Percentiles rank a stretch among this genome's conserved stretches.
phyloP scores from a whole-genome alignment of 2,113 vertebrate species.

The Phalacrocorax brasilianus region DNA sequence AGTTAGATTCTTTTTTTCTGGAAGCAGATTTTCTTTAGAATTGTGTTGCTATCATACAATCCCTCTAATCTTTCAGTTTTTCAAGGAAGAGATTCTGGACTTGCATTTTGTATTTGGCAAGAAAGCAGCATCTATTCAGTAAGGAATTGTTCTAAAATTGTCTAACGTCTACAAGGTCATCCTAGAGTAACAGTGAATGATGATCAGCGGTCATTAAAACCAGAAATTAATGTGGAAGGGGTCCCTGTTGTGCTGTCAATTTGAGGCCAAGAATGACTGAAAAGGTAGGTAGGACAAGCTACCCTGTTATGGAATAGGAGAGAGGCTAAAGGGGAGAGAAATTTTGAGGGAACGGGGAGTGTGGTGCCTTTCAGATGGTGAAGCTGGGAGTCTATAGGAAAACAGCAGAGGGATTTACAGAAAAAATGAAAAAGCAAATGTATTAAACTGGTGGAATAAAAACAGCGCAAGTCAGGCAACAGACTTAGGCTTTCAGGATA shows the following conservation, averaged over 20 bases:
- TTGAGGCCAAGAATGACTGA: background rate
- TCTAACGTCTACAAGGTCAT: background rate
- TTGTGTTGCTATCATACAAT: background rate
- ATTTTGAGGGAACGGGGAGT: background rate
- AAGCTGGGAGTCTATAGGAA: background rate
- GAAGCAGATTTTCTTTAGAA: background rate
- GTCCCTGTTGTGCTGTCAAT: background rate
- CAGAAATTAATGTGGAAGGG: background rate
- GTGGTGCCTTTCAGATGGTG: background rate
- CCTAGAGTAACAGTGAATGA: background rate
- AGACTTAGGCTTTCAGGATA: background rate
- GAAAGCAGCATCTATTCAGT: background rate
- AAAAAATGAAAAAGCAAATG: background rate
- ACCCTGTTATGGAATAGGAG: background rate
- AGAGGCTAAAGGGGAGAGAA: background rate
- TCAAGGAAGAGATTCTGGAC: background rate
- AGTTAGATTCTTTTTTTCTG: background rate
- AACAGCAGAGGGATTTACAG: background rate
- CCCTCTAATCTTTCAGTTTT: background rate
- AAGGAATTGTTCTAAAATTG: background rate
- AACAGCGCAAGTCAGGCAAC: background rate
- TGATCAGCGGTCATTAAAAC: background rate
- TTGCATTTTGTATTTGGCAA: background rate
- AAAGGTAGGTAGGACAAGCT: background rate
- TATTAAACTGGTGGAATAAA: background rate